These are phyloP conservation scores for Phyllostomus hastatus DNA, from an alignment of 2,113 vertebrate genomes.

Conservation along the genomic window DNA sequence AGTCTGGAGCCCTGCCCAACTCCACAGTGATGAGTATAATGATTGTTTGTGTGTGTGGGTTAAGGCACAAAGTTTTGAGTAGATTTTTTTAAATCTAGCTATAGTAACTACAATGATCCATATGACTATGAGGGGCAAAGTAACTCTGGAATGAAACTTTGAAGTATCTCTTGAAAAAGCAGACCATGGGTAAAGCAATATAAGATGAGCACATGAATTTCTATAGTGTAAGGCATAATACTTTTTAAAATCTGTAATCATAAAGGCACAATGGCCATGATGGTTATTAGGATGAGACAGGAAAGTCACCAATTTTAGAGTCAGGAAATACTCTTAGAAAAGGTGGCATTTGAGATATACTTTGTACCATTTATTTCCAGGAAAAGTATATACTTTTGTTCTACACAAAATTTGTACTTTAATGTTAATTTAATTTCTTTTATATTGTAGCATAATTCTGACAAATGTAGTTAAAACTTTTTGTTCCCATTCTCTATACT, in stretches of 20 bases:
- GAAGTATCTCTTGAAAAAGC: not conserved
- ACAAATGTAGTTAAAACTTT: not conserved
- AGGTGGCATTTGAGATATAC: not conserved
- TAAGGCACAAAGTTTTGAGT: not conserved
- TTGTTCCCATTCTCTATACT: not conserved
- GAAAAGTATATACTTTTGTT: not conserved
- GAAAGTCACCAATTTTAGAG: not conserved
- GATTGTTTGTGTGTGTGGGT: not conserved
- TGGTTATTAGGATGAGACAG: not conserved
- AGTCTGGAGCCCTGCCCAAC: not conserved
- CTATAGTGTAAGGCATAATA: not conserved
- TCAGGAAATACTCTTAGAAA: not conserved
- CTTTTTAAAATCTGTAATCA: not conserved
- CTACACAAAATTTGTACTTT: not conserved
- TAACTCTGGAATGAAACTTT: not conserved
- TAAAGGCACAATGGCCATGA: not conserved
- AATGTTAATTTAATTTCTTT: not conserved
- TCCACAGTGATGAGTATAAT: not conserved
- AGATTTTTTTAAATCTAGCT: not conserved
- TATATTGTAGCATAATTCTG: not conserved
- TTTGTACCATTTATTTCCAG: not conserved
- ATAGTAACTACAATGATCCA: not conserved
- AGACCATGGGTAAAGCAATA: not conserved
- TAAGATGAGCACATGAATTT: not conserved
- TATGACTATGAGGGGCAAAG: not conserved